Evolutionary conservation across 1,140 invertebrate species (phyloP).

Genomic region (Pomacea maculata): DNA sequence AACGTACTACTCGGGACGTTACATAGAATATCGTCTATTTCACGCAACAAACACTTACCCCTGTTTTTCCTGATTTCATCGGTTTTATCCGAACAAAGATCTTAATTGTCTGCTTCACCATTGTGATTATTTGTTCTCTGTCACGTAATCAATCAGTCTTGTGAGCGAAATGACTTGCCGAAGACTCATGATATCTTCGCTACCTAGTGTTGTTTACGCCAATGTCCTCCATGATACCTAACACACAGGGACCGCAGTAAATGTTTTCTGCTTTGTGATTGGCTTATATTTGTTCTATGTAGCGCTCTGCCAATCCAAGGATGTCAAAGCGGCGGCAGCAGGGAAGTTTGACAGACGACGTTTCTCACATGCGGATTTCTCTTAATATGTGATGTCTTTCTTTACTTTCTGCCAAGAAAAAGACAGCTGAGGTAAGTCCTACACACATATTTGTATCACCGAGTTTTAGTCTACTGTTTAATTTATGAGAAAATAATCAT

Average conservation of each 20-base stretch:
- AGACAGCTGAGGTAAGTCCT: too few relatives aligned
- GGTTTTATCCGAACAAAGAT: constrained; percentile 65
- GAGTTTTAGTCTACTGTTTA: too few relatives aligned
- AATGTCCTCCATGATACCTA: constrained; percentile 39
- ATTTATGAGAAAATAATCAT: background rate
- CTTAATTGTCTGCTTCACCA: constrained; percentile 66
- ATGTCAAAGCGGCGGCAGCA: constrained; percentile 18
- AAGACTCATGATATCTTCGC: constrained; percentile 5
- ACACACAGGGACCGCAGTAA: constrained; percentile 12
- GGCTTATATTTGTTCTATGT: constrained; percentile 24
- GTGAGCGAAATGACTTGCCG: too few relatives aligned
- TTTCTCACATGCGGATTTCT: too few relatives aligned
- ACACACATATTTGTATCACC: too few relatives aligned
- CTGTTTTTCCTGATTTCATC: constrained; percentile 56
- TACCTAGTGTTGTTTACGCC: constrained; percentile 32
- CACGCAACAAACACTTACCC: constrained; percentile 43
- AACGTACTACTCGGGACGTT: too few relatives aligned
- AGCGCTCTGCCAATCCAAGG: constrained; percentile 21
- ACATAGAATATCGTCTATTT: too few relatives aligned
- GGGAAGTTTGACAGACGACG: constrained; percentile 24
- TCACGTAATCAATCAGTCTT: background rate
- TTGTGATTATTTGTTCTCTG: constrained; percentile 27
- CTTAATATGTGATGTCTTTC: too few relatives aligned
- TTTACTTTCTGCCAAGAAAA: too few relatives aligned
- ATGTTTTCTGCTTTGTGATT: constrained; percentile 22